A percentile compares a stretch with the other conserved stretches of the same genome.
These are phyloP conservation scores for Drosophila yooni DNA, from an alignment of 2,888 invertebrate genomes.

Conservation along the genomic window DNA sequence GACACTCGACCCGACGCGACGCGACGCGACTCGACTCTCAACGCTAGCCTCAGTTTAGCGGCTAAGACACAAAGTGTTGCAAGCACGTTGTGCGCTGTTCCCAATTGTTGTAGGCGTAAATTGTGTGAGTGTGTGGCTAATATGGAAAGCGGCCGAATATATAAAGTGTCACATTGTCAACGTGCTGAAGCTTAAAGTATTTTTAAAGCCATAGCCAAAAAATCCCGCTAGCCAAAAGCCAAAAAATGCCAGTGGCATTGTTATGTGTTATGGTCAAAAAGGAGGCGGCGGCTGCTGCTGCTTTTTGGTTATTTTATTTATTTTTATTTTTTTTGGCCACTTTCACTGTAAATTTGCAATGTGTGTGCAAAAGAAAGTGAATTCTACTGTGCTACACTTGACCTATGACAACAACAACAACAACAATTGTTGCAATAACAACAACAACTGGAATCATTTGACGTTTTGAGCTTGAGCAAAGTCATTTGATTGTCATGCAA, in stretches of 20 bases:
- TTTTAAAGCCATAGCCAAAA: constrained; percentile 25
- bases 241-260: constrained; percentile 49
- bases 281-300: constrained; percentile 42
- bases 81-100: constrained; percentile 21
- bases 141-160: constrained; percentile 42
- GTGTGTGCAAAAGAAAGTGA: constrained; percentile 73
- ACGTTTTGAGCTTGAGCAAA: constrained; percentile 61
- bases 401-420: constrained; percentile 70
- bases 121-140: constrained; percentile 20
- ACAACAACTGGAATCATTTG: constrained; percentile 52
- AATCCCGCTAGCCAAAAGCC: constrained; percentile 8
- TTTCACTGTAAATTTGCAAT: constrained; percentile 69
- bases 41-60: constrained; percentile 34
- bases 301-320: constrained; percentile 5
- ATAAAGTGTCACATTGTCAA: constrained; percentile 65
- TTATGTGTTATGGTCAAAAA: constrained; percentile 71
- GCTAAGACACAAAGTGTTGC: constrained; percentile 22
- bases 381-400: constrained; percentile 79
- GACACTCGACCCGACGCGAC: background rate
- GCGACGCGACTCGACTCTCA: background rate
- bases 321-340: constrained; percentile 33
- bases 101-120: constrained; percentile 21
- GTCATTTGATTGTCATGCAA: constrained; percentile 74
- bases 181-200: constrained; percentile 48
- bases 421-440: constrained; percentile 25